Base-by-base conservation (phyloP, 2,888 invertebrate species). In the Acrocyrtus sp. region DNA sequence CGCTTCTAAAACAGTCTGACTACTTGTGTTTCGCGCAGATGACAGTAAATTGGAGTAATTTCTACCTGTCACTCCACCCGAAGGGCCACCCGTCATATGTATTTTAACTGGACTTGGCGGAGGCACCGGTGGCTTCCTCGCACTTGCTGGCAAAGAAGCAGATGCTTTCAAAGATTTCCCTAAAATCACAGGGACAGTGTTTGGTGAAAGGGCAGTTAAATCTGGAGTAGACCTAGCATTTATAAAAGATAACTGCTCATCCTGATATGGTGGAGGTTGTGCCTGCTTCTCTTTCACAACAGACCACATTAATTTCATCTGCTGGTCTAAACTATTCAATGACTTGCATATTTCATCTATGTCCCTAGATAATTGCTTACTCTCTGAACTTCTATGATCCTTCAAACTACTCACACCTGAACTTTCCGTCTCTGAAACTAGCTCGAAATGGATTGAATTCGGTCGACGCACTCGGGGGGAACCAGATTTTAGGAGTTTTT, bases 241-340 rank as follows among this genome's bases (percentile, higher is more conserved):
- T 57, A 72, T 51, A 58, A 58, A 39, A 29, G 70, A n/a, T 41
- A 51, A 12, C 26, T 58, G 43, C 47, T 53, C 57, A 53, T 53
- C 65, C 50, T 54, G 58, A 48, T 63, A 15, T 54, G 22, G 22
- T 58, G 34, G 47, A 27, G 43, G 17, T 19, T 39, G 47, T n/a
- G 47, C 39, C 21, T 74, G 73, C 41, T 43, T 76, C 67, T 48
- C 70, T 70, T 70, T 70, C 22, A 70, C 70, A 21, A 77, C 74
- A 19, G 74, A 70, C 81, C 81, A 81, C 47, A 81, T 69, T 29
- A 75, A 65, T 34, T 79, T 76, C 79, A 81, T 79, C 47, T 81
- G 78, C 15, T 72, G 70, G 57, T 81, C 79, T 22, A 81, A 45
- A 19, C 70, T 69, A 19, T 75, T 72, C 15, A 81, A 65, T 2